Evolutionary conservation across 2,888 invertebrate species (phyloP), one percentile per base, ranked within the genome.

Genomic region (Lochmaea capreae): DNA sequence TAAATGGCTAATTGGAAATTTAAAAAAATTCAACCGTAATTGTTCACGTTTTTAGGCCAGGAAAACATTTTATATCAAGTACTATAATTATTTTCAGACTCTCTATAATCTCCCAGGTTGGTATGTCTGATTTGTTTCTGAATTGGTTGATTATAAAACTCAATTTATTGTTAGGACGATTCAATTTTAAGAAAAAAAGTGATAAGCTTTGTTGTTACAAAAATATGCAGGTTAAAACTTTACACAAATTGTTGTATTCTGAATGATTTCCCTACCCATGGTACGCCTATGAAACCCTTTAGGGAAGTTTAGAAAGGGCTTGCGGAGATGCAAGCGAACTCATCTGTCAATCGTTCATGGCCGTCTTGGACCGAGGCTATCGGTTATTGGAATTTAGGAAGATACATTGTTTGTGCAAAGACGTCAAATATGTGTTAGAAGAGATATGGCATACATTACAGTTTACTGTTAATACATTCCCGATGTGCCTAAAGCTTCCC

Each of bases 331-430:
- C 54, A 61, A 54, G 71, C 67, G 65, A 76, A 68, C 67, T 71
- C 76, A 71, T 76, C 73, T 76, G 73, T 76, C 76, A 73, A 73
- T 76, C 76, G 73, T 65, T 67, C 70, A 71, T 67, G 33, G 58
- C 67, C 75, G 46, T 75, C 75, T 75, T 72, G 75, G 72, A 70
- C 73, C 65, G 58, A 71, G 71, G 71, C 71, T 65, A 71, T 71
- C 65, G 71, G 71, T 65, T 71, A 71, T 71, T 71, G 65, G 71
- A 71, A 71, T 71, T 71, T 33, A 65, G 65, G 65, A 65, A 71
- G 71, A 71, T 71, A 71, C 71, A 71, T 69, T 63, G 69, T 57
- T 63, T n/a, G 33, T 49, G 65, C 46, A 46, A 65, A 57, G 57
- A 58, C 65, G 71, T 71, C 71, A 71, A 71, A 71, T 71, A 65